Percentiles rank a stretch among this genome's conserved stretches.
Evolutionary conservation across 2,113 vertebrate genomes (phyloP).

Genomic region (Eudyptes chrysolophus): DNA sequence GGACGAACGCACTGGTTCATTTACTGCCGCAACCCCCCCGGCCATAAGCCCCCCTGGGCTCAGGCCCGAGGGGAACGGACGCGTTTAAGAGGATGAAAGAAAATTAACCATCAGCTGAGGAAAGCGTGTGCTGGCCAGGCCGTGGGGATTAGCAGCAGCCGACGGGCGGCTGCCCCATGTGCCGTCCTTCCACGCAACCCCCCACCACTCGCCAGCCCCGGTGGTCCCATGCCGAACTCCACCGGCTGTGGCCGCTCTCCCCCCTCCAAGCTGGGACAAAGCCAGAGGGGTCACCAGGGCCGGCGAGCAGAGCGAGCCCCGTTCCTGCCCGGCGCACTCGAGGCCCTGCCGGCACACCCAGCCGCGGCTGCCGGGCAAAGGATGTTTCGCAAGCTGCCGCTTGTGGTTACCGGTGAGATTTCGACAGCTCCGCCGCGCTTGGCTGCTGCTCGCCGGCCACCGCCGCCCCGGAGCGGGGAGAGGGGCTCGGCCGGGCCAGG

Average conservation of each 20-base stretch:
- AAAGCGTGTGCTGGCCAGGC: background rate
- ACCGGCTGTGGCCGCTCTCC: fast-evolving
- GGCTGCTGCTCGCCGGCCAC: background rate
- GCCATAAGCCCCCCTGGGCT: background rate
- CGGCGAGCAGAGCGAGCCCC: background rate
- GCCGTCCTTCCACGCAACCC: background rate
- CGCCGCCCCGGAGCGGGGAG: fast-evolving
- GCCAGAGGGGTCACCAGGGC: background rate
- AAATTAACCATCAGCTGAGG: constrained; percentile 46
- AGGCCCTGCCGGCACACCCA: background rate
- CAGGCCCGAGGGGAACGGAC: background rate
- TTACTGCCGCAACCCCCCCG: background rate
- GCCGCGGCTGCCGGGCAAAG: background rate
- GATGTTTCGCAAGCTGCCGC: background rate
- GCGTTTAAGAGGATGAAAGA: constrained; percentile 57
- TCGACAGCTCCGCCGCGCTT: background rate
- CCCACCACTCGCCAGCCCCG: fast-evolving
- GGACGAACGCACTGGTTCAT: fast-evolving
- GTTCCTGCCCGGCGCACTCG: fast-evolving
- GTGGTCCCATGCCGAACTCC: background rate
- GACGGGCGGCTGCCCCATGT: fast-evolving
- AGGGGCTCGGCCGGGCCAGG: background rate
- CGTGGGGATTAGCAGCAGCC: background rate
- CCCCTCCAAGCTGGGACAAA: fast-evolving
- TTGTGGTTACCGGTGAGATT: background rate